Evolutionary conservation across 2,797 vertebrate genomes (phyloP).

Genomic region (Mus caroli): DNA sequence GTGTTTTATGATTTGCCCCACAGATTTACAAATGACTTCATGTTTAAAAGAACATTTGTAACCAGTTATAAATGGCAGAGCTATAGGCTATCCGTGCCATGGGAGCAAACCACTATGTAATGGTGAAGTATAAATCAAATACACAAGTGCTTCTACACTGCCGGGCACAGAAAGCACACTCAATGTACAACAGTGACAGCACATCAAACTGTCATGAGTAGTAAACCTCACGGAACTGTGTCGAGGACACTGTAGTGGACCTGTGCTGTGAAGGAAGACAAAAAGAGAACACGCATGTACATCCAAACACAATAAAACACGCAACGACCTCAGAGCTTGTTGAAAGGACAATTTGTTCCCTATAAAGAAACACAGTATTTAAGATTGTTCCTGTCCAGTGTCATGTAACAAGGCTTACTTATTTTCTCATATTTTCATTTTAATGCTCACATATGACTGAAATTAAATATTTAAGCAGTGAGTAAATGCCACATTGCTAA

Average conservation of each 20-base stretch:
- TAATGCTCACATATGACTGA: neutral
- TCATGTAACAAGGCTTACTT: neutral
- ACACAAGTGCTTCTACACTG: neutral
- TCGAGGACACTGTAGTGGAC: neutral
- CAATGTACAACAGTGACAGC: neutral
- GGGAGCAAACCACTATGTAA: neutral
- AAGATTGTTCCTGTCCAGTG: neutral
- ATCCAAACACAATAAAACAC: conserved; percentile 28
- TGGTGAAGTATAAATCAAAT: neutral
- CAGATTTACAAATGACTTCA: neutral
- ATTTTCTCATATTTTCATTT: conserved; percentile 41
- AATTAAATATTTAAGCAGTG: conserved; percentile 38
- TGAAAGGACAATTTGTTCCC: neutral
- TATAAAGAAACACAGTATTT: conserved; percentile 58
- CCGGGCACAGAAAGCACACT: neutral
- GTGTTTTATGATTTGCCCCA: neutral
- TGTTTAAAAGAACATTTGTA: neutral
- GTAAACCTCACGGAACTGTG: neutral
- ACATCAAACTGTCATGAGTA: neutral
- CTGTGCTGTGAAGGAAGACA: neutral
- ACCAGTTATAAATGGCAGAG: neutral
- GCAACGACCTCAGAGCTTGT: neutral
- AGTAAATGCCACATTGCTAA: conserved; percentile 34
- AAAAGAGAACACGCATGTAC: neutral
- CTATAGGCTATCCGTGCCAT: neutral